Evolutionary conservation across 2,888 invertebrate species (phyloP).

Genomic region (Ichneumoninae sp.): DNA sequence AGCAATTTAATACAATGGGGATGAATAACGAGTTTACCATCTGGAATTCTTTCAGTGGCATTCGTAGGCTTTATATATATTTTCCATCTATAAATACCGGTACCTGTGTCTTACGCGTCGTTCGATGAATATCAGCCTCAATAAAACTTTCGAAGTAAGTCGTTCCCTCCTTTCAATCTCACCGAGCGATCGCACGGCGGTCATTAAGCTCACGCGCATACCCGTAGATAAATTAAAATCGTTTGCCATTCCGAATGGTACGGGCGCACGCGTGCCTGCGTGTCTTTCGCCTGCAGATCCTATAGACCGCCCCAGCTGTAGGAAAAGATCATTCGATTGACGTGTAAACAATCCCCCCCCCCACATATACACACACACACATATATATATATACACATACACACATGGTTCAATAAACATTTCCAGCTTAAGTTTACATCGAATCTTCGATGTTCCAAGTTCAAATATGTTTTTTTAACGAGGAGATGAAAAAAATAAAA

Average conservation of each 20-base stretch:
- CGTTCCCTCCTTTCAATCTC: slow-evolving; percentile 67
- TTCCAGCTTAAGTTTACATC: slow-evolving; percentile 1
- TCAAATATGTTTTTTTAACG: not conserved
- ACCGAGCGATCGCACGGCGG: slow-evolving; percentile 63
- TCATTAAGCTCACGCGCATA: slow-evolving; percentile 64
- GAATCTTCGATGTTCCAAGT: slow-evolving; percentile 5
- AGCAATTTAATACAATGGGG: not conserved
- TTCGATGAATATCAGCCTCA: slow-evolving; percentile 65
- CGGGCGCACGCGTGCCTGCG: slow-evolving; percentile 59
- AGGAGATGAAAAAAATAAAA: not conserved
- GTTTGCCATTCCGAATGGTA: slow-evolving; percentile 64
- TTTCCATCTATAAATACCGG: slow-evolving; percentile 70
- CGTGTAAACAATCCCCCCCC: not conserved
- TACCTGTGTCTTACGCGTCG: slow-evolving; percentile 53
- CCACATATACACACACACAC: not conserved
- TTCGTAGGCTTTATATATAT: slow-evolving; percentile 82
- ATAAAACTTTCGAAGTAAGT: slow-evolving; percentile 69
- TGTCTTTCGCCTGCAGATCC: slow-evolving; percentile 9
- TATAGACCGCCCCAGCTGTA: not conserved
- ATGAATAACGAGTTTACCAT: not conserved
- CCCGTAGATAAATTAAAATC: slow-evolving; percentile 66
- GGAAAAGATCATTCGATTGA: slow-evolving; percentile 16
- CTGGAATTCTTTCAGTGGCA: not conserved
- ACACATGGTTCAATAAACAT: not conserved
- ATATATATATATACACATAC: not conserved